A percentile compares a stretch with the other conserved stretches of the same genome.
Conservation (phyloP, 2,113 vertebrate genomes). For the Toxotes jaculatrix region DNA sequence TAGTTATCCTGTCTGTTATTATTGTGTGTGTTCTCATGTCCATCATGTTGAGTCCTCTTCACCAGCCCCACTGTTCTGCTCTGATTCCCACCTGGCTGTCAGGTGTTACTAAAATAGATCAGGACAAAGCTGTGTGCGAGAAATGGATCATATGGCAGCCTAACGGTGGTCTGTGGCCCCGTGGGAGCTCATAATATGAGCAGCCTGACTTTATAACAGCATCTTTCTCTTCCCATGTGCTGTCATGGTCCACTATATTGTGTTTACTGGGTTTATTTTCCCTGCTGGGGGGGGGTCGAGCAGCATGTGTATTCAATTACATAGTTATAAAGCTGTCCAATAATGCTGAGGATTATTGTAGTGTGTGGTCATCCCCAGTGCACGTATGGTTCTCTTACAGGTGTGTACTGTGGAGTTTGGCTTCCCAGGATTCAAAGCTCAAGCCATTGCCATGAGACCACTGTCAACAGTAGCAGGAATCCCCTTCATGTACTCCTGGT, state of each 20-base stretch:
- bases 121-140: slow-evolving; percentile 26
- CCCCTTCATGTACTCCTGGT: slow-evolving; percentile 99
- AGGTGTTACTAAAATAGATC: slow-evolving; percentile 33
- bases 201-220: slow-evolving; percentile 26
- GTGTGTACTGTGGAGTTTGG: slow-evolving; percentile 94
- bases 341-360: background rate
- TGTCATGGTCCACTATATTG: background rate
- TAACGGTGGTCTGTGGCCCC: slow-evolving; percentile 7
- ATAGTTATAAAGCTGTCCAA: background rate
- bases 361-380: slow-evolving; percentile 1
- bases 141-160: slow-evolving; percentile 31
- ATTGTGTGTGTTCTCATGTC: background rate
- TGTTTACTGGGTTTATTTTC: slow-evolving; percentile 29
- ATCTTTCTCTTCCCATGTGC: slow-evolving; percentile 15
- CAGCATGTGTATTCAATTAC: slow-evolving; percentile 19
- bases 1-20: slow-evolving; percentile 6
- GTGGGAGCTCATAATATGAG: slow-evolving; percentile 47
- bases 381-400: slow-evolving; percentile 64
- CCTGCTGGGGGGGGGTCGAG: background rate
- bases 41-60: slow-evolving; percentile 2
- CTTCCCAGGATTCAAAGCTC: slow-evolving; percentile 91
- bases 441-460: slow-evolving; percentile 91
- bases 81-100: slow-evolving; percentile 36
- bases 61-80: background rate
- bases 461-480: slow-evolving; percentile 95